phyloP scores from a whole-genome alignment of 2,888 invertebrate species.

The Agrochola macilenta region DNA sequence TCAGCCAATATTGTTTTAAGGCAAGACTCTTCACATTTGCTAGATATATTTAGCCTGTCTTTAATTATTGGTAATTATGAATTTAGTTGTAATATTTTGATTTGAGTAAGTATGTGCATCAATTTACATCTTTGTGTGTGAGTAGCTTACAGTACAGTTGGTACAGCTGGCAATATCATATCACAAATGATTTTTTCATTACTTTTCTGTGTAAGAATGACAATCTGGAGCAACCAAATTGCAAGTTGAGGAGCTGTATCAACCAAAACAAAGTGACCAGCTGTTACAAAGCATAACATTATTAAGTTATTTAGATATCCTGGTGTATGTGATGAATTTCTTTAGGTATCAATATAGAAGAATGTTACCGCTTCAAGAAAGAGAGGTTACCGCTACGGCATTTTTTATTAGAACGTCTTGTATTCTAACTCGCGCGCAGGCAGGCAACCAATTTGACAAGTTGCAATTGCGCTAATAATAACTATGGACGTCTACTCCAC shows the following conservation, averaged over 20 bases:
- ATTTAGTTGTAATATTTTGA: background rate
- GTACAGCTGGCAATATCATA: too few relatives aligned
- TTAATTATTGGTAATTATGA: background rate
- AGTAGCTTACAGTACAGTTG: too few relatives aligned
- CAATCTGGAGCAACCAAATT: background rate
- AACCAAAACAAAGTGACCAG: background rate
- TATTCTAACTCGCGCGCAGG: background rate
- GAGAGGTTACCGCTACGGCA: constrained; percentile 48
- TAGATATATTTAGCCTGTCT: background rate
- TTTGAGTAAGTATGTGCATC: too few relatives aligned
- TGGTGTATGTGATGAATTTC: background rate
- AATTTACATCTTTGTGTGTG: too few relatives aligned
- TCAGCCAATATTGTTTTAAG: background rate
- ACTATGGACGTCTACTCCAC: background rate
- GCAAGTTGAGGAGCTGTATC: background rate
- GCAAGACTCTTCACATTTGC: background rate
- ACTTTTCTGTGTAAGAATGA: background rate
- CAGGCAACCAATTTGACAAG: background rate
- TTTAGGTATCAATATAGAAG: background rate
- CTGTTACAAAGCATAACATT: background rate
- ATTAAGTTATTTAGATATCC: background rate
- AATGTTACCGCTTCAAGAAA: background rate
- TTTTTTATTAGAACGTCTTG: background rate
- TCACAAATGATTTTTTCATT: too few relatives aligned
- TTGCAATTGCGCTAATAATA: background rate